Evolutionary conservation across 2,797 vertebrate species (phyloP), one percentile per base, ranked within the genome.

Genomic region (Phoxinus dragarum): DNA sequence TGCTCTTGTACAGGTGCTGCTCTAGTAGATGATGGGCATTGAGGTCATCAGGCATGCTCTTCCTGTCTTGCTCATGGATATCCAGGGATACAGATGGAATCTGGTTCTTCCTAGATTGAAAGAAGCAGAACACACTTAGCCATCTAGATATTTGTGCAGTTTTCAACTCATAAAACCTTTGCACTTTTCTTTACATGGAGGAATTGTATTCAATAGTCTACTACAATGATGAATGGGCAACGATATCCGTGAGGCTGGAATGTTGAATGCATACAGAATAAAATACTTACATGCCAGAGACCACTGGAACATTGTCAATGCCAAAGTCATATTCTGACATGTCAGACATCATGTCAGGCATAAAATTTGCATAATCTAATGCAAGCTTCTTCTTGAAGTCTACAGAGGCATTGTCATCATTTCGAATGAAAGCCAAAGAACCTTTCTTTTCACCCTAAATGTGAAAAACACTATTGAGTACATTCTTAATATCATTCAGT

Each of bases 1-100:
- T 95, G 81, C 97, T 96, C 89, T 96, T 98, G 88, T 99, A 99
- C 71, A 99, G 94, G 85, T 98, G 97, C 88, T 98, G 96, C 54
- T 99, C 97, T 42, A 99, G 93, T 3, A 98, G 95, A 89, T 97
- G 97, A 90, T 99, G 98, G 1, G 95, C 94, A 4, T 96, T 93
- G 1, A 96, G 88, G 64, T 96, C 96, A 91, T 98, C 95, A 6
- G 94, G 94, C 78, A 96, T 85, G 23, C 92, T 96, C 42, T 93
- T 95, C 90, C 95, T 95, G 79, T 94, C 94, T 91, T 97, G 92
- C 23, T 98, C 96, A 54, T 99, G 95, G 94, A 99, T 97, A 84
- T 98, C 96, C 88, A 99, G 93, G 89, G 97, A 97, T 84, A 99
- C 96, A 0, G 97, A 96, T 0, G 97, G 97, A 76, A 97, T 89